Base-by-base conservation (phyloP, 2,797 vertebrate species). In the Falco peregrinus region DNA sequence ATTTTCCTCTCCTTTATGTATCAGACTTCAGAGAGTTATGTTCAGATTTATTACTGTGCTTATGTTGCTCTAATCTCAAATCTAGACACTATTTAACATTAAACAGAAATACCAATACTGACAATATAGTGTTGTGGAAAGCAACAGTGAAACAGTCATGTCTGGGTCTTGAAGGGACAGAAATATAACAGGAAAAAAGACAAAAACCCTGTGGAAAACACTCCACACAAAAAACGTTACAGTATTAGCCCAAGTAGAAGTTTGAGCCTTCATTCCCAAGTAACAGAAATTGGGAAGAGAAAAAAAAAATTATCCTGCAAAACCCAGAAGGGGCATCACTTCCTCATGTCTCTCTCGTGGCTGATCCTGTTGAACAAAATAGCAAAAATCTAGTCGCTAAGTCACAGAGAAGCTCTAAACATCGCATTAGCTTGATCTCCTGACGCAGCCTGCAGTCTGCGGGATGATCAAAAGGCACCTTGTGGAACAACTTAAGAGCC, bases 371-470 rank as follows among this genome's bases (percentile, higher is more conserved):
- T 53, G 63, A 53, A 35, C 22, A 31, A 18, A 56, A 13, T 15
- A 50, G 39, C 48, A 33, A 15, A 47, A 50, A 16, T 8, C 41
- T 4, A 13, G 21, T 33, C 16, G 7, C n/a, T 1, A 5, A 25
- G 25, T 25, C 80, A 35, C 59, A 59, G 57, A 59, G 57, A 45
- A 79, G 87, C 87, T 50, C 39, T 18, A 20, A 71, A 67, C 33
- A 29, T 26, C 11, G 2, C 9, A 4, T 2, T 10, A 50, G 48
- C 14, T 28, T 6, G 4, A 83, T 16, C 53, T 57, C 25, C 9
- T 13, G 63, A 8, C 56, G 15, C 20, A 11, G 54, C 22, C 74
- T 43, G 1, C 0, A 43, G 37, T 2, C 29, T 53, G 11, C 0
- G 1, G 1, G 22, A 13, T 0, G n/a, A 64, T 33, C 45, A 29